Conservation (phyloP, 2,888 invertebrate species). For the Drosophila limbata region DNA sequence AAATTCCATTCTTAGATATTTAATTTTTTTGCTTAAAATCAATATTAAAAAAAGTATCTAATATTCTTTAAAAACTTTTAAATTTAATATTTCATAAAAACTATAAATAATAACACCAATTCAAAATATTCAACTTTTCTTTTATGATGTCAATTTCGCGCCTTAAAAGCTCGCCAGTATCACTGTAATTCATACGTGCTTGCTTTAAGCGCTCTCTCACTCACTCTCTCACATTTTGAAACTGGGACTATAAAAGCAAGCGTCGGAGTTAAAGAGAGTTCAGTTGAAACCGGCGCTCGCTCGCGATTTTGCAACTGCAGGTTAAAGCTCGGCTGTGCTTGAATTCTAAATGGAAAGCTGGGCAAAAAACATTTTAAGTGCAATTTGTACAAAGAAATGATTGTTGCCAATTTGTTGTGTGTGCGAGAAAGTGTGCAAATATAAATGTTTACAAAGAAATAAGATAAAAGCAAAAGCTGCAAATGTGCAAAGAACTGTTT, state of each 20-base stretch:
- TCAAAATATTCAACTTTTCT: background rate
- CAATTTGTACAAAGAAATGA: slow-evolving; percentile 53
- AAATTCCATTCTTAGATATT: no score
- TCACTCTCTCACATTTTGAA: slow-evolving; percentile 25
- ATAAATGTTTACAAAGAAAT: slow-evolving; percentile 10
- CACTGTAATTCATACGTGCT: slow-evolving; percentile 5
- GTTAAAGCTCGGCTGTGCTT: slow-evolving; percentile 60
- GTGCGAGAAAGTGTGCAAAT: slow-evolving; percentile 17
- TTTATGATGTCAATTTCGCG: background rate
- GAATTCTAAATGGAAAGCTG: slow-evolving; percentile 62
- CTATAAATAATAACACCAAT: background rate
- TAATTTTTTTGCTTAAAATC: no score
- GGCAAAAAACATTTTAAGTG: slow-evolving; percentile 60
- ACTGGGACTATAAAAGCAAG: slow-evolving; percentile 59
- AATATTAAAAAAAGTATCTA: no score
- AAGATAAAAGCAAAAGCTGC: slow-evolving; percentile 25
- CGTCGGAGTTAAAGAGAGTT: slow-evolving; percentile 47
- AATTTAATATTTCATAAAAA: background rate
- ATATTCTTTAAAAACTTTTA: no score
- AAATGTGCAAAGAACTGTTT: slow-evolving; percentile 32
- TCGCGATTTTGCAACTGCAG: slow-evolving; percentile 54
- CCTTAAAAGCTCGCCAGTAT: background rate
- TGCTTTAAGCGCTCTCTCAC: background rate
- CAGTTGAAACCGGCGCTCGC: slow-evolving; percentile 71
- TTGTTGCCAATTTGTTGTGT: slow-evolving; percentile 25